Conservation (phyloP, 2,888 invertebrate genomes). For the Antitype chi region DNA sequence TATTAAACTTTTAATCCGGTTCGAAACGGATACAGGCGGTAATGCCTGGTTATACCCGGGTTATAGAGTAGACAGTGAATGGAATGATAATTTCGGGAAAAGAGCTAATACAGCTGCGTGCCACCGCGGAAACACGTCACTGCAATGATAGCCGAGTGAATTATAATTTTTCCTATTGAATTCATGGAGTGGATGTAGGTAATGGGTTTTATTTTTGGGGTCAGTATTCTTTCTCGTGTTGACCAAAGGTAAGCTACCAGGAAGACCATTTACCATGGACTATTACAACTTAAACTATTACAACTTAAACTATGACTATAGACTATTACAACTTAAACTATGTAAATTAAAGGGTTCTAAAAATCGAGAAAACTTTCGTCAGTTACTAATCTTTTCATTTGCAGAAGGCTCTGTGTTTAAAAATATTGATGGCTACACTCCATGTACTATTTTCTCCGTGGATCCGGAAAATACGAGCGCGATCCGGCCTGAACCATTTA, state of each 20-base stretch:
- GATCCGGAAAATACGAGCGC: constrained; percentile 50
- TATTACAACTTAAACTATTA: neutral
- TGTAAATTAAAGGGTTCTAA: neutral
- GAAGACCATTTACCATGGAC: too few relatives aligned
- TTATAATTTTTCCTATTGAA: neutral
- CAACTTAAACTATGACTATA: too few relatives aligned
- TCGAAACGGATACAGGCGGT: constrained; percentile 48
- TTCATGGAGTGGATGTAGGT: too few relatives aligned
- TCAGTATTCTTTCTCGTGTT: too few relatives aligned
- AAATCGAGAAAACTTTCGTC: neutral
- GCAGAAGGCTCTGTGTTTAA: neutral
- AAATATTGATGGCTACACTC: neutral
- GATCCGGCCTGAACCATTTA: constrained; percentile 55
- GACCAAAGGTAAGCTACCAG: too few relatives aligned
- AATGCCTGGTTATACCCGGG: constrained; percentile 46
- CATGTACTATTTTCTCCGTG: constrained; percentile 23
- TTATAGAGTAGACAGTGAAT: constrained; percentile 17
- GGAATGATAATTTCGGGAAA: constrained; percentile 1
- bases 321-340: neutral
- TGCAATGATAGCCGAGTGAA: neutral
- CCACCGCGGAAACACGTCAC: neutral
- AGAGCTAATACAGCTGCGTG: too few relatives aligned
- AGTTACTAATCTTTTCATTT: neutral
- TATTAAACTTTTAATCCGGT: constrained; percentile 66
- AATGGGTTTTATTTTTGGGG: too few relatives aligned